Evolutionary conservation across 1,140 invertebrate species (phyloP).

Genomic region (Periplaneta americana): DNA sequence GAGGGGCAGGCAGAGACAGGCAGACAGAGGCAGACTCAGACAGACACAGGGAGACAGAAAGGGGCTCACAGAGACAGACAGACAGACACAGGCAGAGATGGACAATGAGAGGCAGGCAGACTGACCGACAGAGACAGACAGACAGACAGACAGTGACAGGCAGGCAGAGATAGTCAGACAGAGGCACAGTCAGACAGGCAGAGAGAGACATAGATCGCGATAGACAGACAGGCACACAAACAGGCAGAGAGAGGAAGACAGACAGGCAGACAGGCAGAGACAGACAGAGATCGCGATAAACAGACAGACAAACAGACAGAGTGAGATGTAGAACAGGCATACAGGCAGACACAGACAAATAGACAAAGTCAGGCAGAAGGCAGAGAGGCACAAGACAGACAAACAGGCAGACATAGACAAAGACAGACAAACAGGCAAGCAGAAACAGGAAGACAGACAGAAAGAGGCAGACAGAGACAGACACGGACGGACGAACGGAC

Average conservation of each 20-base stretch:
- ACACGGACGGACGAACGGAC: too few species aligned
- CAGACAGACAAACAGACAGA: neutral
- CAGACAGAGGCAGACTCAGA: too few species aligned
- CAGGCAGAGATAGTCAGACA: neutral
- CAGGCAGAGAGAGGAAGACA: conserved; percentile 18
- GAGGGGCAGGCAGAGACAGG: too few species aligned
- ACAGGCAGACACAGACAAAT: neutral
- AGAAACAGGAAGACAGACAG: too few species aligned
- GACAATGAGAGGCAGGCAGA: neutral
- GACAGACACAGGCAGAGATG: neutral
- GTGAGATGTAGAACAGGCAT: neutral
- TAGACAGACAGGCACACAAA: conserved; percentile 12
- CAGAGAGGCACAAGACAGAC: neutral
- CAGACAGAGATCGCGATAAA: too few species aligned
- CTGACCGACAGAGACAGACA: neutral
- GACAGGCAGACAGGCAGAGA: neutral
- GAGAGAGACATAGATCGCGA: neutral
- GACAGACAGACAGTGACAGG: neutral
- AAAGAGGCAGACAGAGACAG: too few species aligned
- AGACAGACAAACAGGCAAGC: too few species aligned
- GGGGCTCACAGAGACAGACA: neutral
- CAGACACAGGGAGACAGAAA: too few species aligned
- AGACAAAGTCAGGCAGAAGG: neutral
- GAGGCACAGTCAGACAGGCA: neutral
- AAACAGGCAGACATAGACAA: neutral